Evolutionary conservation across 2,797 vertebrate species (phyloP), one percentile per base, ranked within the genome.

Genomic region (Nannoperca australis): DNA sequence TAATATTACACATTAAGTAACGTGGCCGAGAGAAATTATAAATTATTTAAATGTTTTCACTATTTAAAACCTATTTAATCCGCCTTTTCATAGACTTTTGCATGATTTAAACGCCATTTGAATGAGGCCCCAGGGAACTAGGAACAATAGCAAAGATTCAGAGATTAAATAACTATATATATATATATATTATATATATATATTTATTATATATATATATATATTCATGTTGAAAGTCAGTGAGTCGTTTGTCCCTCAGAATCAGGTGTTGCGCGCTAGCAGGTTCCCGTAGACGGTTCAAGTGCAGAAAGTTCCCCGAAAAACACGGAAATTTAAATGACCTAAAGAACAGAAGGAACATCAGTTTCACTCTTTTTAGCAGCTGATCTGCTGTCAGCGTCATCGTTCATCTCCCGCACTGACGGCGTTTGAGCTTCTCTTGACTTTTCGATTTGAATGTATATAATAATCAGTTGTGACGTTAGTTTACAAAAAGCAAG

Each of bases 401-500:
- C 38, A 1, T n/a, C 18, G 11, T 8, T 36, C 15, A 30, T 32
- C 56, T 7, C 18, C 53, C 9, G 36, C 8, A 40, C 32, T 17
- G 56, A 76, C n/a, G n/a, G n/a, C 30, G 36, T 44, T n/a, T 45
- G 4, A 34, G 15, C 18, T 49, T 55, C 45, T 60, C 27, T 38
- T 7, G 5, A 27, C 3, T n/a, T 73, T 69, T 74, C 51, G 58
- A 73, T 73, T 55, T 58, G 3, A 24, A 40, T 32, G 5, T 18
- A 14, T 32, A 32, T 18, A 14, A 3, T 14, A 3, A 27, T 44
- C 15, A 72, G 6, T 18, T 64, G 10, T 10, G 7, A 64, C 15
- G 10, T 24, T 9, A 36, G 24, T 20, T 49, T 10, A 9, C 24
- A 24, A 30, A 20, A 20, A 18, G 13, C 2, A 24, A 15, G 4